Base-by-base conservation (phyloP, 2,113 vertebrate species). In the Cyanoramphus novaezelandiae region DNA sequence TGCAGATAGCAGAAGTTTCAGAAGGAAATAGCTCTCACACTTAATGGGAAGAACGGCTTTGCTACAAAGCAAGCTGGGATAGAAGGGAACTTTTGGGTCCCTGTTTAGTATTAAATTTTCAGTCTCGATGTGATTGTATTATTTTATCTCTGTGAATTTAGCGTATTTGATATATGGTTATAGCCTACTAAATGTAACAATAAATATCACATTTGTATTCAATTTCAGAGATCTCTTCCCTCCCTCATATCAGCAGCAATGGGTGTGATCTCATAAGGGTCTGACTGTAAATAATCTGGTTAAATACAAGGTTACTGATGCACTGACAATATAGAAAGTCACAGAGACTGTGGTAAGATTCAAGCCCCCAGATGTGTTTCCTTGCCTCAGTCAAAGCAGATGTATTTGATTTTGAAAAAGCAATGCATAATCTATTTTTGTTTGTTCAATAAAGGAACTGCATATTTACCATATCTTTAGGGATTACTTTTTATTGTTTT, bases 401-500 rank as follows among this genome's bases (percentile, higher is more conserved):
- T 88, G 96, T 91, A 96, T 98, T 96, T 97, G 96, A 97, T 97
- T 97, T 97, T 96, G 82, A 89, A 97, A 97, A 95, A 95, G 75
- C 89, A 91, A 87, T 91, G 95, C 87, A 76, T 96, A 97, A 97
- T 97, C 95, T 97, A 88, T 94, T 97, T 97, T 94, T 96, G 96
- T 95, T 93, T 97, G 97, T 94, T 96, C 97, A 97, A 98, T 98
- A 98, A 98, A 97, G 95, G 94, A 97, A 96, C 88, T 84, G 92
- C 92, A 95, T 94, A 96, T 97, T 97, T 97, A 95, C 95, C 90
- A 87, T 95, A 92, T 95, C 96, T 98, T 95, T 77, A 90, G 94
- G 97, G 97, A 96, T 94, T 96, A 86, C 72, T 74, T 95, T 96
- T 97, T 89, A 86, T 92, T 96, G 86, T 95, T 95, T 95, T 94